Evolutionary conservation across 30 jellyfish, hydroid and myxozoan genomes (phyloP), one percentile per base, ranked within the genome.

Genomic region (Hydra vulgaris): DNA sequence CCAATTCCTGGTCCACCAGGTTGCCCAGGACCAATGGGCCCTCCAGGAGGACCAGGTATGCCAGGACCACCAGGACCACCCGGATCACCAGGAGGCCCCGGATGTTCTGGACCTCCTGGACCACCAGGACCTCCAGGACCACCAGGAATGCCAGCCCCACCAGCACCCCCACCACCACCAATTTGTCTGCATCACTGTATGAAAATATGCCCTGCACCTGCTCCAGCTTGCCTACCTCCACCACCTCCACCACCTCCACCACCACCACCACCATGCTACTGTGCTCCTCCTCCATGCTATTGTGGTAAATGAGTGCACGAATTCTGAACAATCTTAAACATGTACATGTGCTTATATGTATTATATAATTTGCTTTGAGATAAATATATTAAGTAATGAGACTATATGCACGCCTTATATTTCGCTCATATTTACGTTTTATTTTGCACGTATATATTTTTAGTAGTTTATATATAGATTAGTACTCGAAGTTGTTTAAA

Each of bases 141-240:
- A 77, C 97, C 97, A 70, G 97, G 97, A 54, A 89, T 88, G 23
- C 97, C 97, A 21, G 97, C 97, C 71, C 97, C 97, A 85, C 93
- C 97, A 70, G 96, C 97, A 70, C 95, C 97, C 81, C 97, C 97
- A 81, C 91, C 96, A 87, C 97, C 97, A 90, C 97, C 97, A 81
- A 83, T 90, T 95, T 90, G 97, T 76, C 92, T 85, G 18, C 95
- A 84, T 81, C 96, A 89, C 67, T 89, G 96, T 72, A 89, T 89
- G 95, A 89, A 89, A 80, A 89, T 84, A 85, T 82, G 94, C 84
- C 95, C 95, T 61, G 86, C 86, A 77, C 86, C 94, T 79, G 95
- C 96, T 25, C 95, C 97, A 81, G 94, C 97, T 70, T 85, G 94
- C 77, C 92, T 95, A 71, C 94, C 97, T 53, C 95, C 97, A 23